phyloP scores from a whole-genome alignment of 2,113 vertebrate species.

The Astatoreochromis straeleni region DNA sequence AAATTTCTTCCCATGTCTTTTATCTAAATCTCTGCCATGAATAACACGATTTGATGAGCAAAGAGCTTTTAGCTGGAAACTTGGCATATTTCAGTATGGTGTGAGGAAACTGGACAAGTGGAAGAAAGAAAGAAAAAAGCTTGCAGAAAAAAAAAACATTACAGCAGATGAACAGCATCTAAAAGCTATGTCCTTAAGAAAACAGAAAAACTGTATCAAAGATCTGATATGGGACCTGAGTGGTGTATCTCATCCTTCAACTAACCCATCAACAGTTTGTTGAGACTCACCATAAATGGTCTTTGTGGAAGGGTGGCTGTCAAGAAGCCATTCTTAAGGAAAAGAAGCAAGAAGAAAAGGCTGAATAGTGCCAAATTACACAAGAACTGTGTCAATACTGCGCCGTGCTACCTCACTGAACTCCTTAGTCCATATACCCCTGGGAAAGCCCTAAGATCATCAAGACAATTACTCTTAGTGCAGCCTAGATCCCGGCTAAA shows the following conservation, averaged over 20 bases:
- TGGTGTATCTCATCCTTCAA: background rate
- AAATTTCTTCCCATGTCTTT: fast-evolving
- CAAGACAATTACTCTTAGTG: background rate
- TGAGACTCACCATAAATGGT: background rate
- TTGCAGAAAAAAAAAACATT: background rate
- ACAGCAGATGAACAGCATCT: background rate
- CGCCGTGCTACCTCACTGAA: background rate
- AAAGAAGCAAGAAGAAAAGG: background rate
- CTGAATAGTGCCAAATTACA: background rate
- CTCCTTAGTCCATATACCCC: background rate
- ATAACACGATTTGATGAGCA: background rate
- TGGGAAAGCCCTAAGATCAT: too few species aligned
- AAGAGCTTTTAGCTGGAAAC: background rate
- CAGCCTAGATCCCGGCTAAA: background rate
- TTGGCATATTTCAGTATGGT: background rate
- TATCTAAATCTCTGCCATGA: fast-evolving
- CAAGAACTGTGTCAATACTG: background rate
- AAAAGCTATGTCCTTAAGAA: background rate
- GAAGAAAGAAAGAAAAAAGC: background rate
- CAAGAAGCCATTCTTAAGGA: background rate
- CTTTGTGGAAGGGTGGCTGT: background rate
- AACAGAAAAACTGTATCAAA: background rate
- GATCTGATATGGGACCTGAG: background rate
- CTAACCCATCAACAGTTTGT: background rate
- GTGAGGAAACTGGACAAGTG: background rate